Evolutionary conservation across 2,113 vertebrate species (phyloP), one percentile per base, ranked within the genome.

Genomic region (Pteropus alecto): DNA sequence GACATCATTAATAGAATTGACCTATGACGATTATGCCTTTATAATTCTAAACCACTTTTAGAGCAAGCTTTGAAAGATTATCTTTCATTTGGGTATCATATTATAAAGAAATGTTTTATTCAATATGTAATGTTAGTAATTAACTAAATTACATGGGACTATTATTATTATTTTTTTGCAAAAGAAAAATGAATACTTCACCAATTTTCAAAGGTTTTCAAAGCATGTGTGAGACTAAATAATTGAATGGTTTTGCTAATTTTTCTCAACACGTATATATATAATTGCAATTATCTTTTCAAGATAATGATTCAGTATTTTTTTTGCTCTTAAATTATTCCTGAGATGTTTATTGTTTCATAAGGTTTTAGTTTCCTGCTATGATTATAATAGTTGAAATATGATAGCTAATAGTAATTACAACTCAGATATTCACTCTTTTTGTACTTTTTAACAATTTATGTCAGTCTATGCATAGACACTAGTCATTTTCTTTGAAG

Each of bases 201-300:
- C 65, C 68, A 93, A 85, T 98, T 85, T 15, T 95, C 93, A 97
- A 95, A 98, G 97, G 73, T 67, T 90, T 98, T 98, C 95, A 98
- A 98, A 97, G 97, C 89, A 96, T 97, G 90, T 94, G 54, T 98
- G 96, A 97, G 95, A 98, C 97, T 98, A 98, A 98, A 81, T 98
- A 96, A 98, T 98, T 98, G 97, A 98, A 98, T 90, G 95, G 95
- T 90, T 94, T 95, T 97, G 94, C 96, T 98, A 98, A 98, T 98
- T 98, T 98, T 98, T 98, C 97, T 97, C 97, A 98, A 97, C 70
- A 65, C 97, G 97, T 82, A 95, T 98, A 81, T 95, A 97, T 97
- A 81, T 96, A 97, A 98, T 98, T 98, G 76, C 95, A 97, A 95
- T 98, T 97, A 98, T 89, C 97, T 96, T 86, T 87, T 96, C 98